phyloP scores from a whole-genome alignment of 2,113 vertebrate genomes.

The Serinus canaria region DNA sequence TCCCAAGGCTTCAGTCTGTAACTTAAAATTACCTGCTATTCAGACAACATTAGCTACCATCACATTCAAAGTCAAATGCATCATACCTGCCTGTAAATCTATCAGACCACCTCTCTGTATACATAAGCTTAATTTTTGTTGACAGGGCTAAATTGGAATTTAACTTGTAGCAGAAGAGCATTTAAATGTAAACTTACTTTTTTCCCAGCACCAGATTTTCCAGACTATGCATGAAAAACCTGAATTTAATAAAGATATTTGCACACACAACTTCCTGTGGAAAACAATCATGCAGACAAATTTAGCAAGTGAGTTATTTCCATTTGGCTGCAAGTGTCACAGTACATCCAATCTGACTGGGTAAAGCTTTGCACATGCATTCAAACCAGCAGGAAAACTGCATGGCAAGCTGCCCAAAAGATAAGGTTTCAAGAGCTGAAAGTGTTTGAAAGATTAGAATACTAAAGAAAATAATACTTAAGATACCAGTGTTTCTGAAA shows the following conservation, averaged over 20 bases:
- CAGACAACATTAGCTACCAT: conserved; percentile 53
- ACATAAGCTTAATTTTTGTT: conserved; percentile 70
- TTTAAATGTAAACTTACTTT: conserved; percentile 73
- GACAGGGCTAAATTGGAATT: conserved; percentile 71
- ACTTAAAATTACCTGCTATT: conserved; percentile 59
- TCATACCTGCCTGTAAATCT: conserved; percentile 56
- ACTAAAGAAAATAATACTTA: not conserved
- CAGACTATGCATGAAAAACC: conserved; percentile 41
- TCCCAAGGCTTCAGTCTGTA: conserved; percentile 27
- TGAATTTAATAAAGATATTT: conserved; percentile 58
- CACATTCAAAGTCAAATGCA: conserved; percentile 53
- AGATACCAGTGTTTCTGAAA: not conserved
- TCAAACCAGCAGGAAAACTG: not conserved
- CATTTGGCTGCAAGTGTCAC: not conserved
- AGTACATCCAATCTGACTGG: not conserved
- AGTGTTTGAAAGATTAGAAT: not conserved
- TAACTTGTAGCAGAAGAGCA: conserved; percentile 55
- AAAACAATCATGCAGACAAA: conserved; percentile 38
- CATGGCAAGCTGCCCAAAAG: not conserved
- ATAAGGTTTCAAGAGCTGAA: not conserved
- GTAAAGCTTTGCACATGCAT: not conserved
- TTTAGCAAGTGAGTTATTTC: not conserved
- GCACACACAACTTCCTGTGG: conserved; percentile 23
- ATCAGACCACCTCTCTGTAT: conserved; percentile 35
- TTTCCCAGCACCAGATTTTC: conserved; percentile 36